These are phyloP conservation scores for Lates japonicus DNA, from an alignment of 2,797 vertebrate species.

Conservation along the genomic window DNA sequence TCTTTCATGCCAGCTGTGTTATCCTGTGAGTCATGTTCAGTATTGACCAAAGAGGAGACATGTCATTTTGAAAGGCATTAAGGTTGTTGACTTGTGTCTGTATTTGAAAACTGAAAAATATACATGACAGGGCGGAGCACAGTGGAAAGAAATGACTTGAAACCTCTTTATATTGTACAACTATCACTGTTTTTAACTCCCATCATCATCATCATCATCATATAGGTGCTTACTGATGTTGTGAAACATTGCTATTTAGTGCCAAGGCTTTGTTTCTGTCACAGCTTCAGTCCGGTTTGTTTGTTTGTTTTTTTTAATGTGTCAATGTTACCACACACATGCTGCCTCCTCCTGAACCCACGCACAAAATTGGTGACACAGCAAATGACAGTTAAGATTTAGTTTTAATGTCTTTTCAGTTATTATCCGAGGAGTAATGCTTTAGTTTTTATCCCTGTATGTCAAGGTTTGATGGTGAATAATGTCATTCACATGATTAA, in stretches of 20 bases:
- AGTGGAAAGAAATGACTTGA: slow-evolving; percentile 51
- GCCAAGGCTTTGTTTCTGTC: slow-evolving; percentile 58
- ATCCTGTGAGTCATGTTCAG: slow-evolving; percentile 53
- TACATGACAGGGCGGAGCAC: slow-evolving; percentile 36
- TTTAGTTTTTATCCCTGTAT: slow-evolving; percentile 56
- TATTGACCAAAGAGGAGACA: slow-evolving; percentile 71
- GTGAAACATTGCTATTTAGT: slow-evolving; percentile 57
- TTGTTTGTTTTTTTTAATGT: slow-evolving; percentile 15
- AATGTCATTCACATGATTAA: slow-evolving; percentile 53
- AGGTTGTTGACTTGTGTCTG: slow-evolving; percentile 13
- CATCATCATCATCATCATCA: slow-evolving; percentile 45
- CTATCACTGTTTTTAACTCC: slow-evolving; percentile 58
- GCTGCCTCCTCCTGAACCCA: slow-evolving; percentile 65
- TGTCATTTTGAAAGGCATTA: slow-evolving; percentile 39
- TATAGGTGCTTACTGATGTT: slow-evolving; percentile 72
- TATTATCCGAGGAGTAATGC: slow-evolving; percentile 22
- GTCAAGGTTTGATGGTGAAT: slow-evolving; percentile 53
- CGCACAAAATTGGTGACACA: slow-evolving; percentile 59
- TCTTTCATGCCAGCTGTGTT: slow-evolving; percentile 42
- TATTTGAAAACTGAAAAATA: slow-evolving; percentile 35
- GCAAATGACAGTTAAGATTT: slow-evolving; percentile 40
- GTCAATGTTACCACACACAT: slow-evolving; percentile 65
- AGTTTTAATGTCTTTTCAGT: slow-evolving; percentile 36
- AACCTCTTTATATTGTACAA: slow-evolving; percentile 54
- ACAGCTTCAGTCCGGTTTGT: slow-evolving; percentile 28